Conservation (phyloP, 1,140 invertebrate genomes). For the Heliconius melpomene region DNA sequence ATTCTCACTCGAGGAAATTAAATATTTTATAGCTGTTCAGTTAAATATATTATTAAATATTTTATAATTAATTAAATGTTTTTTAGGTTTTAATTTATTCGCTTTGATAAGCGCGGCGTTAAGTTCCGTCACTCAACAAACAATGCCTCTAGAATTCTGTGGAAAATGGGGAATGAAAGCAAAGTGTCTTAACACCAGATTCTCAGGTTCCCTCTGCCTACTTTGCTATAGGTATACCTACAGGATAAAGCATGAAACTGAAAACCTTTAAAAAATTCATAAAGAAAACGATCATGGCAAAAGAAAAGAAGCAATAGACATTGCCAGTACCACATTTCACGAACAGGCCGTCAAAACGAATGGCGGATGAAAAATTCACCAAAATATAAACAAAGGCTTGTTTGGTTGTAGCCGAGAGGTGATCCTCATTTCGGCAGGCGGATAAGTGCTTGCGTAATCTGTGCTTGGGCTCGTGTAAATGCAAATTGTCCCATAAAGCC, state of each 20-base stretch:
- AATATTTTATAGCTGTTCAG: too few relatives aligned
- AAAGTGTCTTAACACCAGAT: too few relatives aligned
- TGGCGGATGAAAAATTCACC: conserved; percentile 72
- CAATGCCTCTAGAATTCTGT: too few relatives aligned
- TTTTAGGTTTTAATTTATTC: too few relatives aligned
- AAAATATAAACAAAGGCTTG: conserved; percentile 76
- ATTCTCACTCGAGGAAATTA: too few relatives aligned
- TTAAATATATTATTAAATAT: too few relatives aligned
- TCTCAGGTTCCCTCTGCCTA: too few relatives aligned
- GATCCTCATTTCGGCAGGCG: conserved; percentile 71
- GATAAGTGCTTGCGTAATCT: conserved; percentile 78
- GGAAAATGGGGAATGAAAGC: too few relatives aligned
- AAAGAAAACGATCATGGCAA: not conserved
- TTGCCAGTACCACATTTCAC: conserved; percentile 29
- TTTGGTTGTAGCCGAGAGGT: conserved; percentile 62
- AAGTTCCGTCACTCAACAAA: too few relatives aligned
- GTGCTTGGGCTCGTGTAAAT: conserved; percentile 78
- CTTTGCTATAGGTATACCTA: too few relatives aligned
- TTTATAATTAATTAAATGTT: too few relatives aligned
- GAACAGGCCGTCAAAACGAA: conserved; percentile 71
- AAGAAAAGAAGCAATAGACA: not conserved
- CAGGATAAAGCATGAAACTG: not conserved
- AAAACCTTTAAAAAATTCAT: not conserved
- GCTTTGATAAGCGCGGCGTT: too few relatives aligned
- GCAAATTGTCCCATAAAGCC: conserved; percentile 80